Base-by-base conservation (phyloP, 2,888 invertebrate genomes). In the Strigamia transsilvanica region DNA sequence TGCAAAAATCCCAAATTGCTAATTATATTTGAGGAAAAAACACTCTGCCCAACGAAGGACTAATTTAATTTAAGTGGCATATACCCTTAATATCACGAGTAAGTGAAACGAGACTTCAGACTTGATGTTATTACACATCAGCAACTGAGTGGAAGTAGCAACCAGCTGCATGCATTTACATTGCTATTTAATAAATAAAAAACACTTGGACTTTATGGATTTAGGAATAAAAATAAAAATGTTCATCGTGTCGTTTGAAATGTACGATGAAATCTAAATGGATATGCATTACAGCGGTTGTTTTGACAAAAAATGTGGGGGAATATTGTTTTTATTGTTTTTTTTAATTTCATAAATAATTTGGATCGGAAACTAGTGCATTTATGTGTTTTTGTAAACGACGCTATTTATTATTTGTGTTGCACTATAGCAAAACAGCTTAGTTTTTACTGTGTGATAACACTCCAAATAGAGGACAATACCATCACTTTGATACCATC, bases 1-100 rank as follows among this genome's bases (percentile, higher is more conserved):
- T 46, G 46, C 46, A 46, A 46, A 46, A 46, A 46, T 46, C 46
- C 46, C 46, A 46, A 46, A n/a, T 46, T 46, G 15, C 46, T 46
- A 46, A 46, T 46, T 46, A 46, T 12, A 12, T 46, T 46, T 46
- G 13, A 15, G 13, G 4, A 15, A 15, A 46, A 46, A 46, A 46
- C 10, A 38, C 46, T 46, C 12, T 13, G 46, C 46, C 12, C 46
- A 38, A 38, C 38, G 5, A 15, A 12, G 15, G 46, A 13, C 46
- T n/a, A 12, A n/a, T 46, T n/a, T 46, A 1, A 46, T 46, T 46
- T 46, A 46, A 46, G 46, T 46, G 46, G 46, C 5, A 46, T 46
- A 46, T 46, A 38, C 38, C n/a, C 46, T 46, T 46, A 46, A 46
- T 46, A 15, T 13, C 46, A 38, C 46, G 46, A 46, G 12, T 13